Conservation (phyloP, 2,888 invertebrate genomes). For the Melikaiella ostensackeni region DNA sequence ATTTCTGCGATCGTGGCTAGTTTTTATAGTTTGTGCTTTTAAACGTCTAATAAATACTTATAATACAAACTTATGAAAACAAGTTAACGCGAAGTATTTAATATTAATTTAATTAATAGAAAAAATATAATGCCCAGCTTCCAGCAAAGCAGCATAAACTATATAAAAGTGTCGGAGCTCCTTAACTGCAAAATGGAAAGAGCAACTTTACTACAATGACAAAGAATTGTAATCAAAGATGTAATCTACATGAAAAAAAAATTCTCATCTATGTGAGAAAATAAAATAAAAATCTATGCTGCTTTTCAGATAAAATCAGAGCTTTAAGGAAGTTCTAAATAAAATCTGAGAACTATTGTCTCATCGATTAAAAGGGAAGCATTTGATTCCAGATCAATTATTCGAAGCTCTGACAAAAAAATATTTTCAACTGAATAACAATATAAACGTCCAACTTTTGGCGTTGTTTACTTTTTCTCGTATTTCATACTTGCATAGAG, state of each 20-base stretch:
- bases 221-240: conserved; percentile 1
- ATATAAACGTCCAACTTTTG: conserved; percentile 12
- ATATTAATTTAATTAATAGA: conserved; percentile 32
- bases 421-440: conserved; percentile 27
- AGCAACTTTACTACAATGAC: conserved; percentile 31
- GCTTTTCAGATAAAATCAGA: conserved; percentile 7
- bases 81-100: conserved; percentile 37
- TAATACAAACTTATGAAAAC: conserved; percentile 38
- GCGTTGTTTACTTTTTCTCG: conserved; percentile 8
- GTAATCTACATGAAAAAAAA: not conserved
- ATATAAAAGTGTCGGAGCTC: conserved; percentile 37
- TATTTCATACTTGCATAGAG: conserved; percentile 6
- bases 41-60: conserved; percentile 36
- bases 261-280: not conserved
- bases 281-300: not conserved
- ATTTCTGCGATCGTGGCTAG: not conserved
- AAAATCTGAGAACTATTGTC: conserved; percentile 1
- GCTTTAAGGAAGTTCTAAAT: conserved; percentile 7
- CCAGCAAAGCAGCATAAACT: conserved; percentile 33
- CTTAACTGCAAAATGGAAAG: conserved; percentile 32
- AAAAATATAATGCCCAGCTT: conserved; percentile 40
- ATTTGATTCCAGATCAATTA: conserved; percentile 2
- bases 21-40: conserved; percentile 30
- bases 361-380: not conserved
- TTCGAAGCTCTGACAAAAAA: conserved; percentile 29